phyloP scores from a whole-genome alignment of 2,888 invertebrate genomes.

The Graphium colonna region DNA sequence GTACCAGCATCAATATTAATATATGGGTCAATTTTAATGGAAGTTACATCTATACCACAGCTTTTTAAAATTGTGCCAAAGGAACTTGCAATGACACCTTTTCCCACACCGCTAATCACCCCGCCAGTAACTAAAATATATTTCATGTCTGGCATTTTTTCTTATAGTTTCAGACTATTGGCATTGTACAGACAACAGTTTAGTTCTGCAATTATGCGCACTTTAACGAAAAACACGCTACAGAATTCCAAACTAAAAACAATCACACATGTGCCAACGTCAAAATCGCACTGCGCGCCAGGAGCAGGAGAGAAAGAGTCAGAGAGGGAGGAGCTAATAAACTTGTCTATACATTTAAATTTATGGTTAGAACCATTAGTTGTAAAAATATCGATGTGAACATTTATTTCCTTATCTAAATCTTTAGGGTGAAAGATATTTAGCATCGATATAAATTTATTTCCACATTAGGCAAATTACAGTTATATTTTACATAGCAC shows the following conservation, averaged over 20 bases:
- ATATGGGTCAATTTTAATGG: conserved; percentile 99
- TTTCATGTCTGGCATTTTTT: conserved; percentile 86
- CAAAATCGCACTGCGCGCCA: conserved; percentile 18
- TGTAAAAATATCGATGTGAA: no score
- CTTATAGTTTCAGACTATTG: neutral
- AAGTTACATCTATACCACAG: conserved; percentile 96
- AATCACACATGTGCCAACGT: conserved; percentile 18
- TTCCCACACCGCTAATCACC: conserved; percentile 99
- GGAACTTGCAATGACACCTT: conserved; percentile 96
- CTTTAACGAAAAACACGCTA: neutral
- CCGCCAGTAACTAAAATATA: conserved; percentile 99
- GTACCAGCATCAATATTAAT: conserved; percentile 99
- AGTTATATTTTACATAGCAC: no score
- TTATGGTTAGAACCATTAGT: no score
- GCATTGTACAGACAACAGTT: neutral
- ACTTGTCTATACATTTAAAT: no score
- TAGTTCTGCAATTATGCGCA: neutral
- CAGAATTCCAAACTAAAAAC: conserved; percentile 1
- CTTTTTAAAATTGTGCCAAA: conserved; percentile 97
- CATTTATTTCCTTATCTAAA: no score
- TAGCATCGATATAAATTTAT: no score
- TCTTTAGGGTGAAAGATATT: no score
- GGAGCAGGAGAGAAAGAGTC: conserved; percentile 3
- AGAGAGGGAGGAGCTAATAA: neutral
- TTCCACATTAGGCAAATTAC: no score